Percentiles rank a stretch among this genome's conserved stretches.
These are phyloP conservation scores for Tetropium fuscum DNA, from an alignment of 2,888 invertebrate genomes.

Conservation along the genomic window DNA sequence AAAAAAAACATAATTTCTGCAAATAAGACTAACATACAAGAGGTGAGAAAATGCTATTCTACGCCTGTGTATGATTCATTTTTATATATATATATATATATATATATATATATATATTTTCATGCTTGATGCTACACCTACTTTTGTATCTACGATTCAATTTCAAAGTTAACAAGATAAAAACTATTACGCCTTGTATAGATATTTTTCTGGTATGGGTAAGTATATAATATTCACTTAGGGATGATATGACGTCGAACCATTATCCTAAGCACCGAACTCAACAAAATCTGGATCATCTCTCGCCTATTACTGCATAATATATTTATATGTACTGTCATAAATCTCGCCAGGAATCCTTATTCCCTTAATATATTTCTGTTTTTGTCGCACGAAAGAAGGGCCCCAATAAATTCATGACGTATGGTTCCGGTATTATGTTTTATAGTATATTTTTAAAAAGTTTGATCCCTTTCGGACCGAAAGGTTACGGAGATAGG, in stretches of 20 bases:
- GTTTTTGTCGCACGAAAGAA: constrained; percentile 43
- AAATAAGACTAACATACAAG: too few relatives aligned
- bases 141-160: too few relatives aligned
- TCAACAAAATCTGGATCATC: constrained; percentile 15
- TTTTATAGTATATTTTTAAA: constrained; percentile 53
- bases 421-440: constrained; percentile 49
- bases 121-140: too few relatives aligned
- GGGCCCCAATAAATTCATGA: constrained; percentile 49
- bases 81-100: too few relatives aligned
- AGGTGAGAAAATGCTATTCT: too few relatives aligned
- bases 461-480: constrained; percentile 49
- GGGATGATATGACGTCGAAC: background rate
- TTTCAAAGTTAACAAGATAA: too few relatives aligned
- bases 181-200: too few relatives aligned
- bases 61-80: too few relatives aligned
- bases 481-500: constrained; percentile 45
- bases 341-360: constrained; percentile 36
- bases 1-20: too few relatives aligned
- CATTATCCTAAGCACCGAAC: constrained; percentile 6
- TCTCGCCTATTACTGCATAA: constrained; percentile 3
- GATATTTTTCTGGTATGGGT: too few relatives aligned
- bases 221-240: background rate
- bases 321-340: constrained; percentile 27
- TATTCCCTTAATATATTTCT: constrained; percentile 39
- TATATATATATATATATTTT: too few relatives aligned